These are phyloP conservation scores for Megaceryle alcyon DNA, from an alignment of 2,797 vertebrate genomes.

Conservation along the genomic window DNA sequence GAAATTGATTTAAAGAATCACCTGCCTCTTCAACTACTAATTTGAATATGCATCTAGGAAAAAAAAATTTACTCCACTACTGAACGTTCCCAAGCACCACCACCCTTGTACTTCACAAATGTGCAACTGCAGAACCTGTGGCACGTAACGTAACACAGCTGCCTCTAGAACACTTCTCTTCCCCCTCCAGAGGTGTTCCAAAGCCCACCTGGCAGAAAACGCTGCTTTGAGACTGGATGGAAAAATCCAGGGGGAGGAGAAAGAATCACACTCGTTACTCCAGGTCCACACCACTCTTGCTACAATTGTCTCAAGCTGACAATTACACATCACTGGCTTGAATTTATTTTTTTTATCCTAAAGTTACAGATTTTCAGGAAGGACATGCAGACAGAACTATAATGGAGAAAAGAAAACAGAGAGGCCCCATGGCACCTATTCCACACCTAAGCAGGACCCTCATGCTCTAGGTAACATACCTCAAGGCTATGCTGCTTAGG, in stretches of 20 bases:
- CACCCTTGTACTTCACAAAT: not conserved
- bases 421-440: not conserved
- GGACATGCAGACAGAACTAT: fast-evolving
- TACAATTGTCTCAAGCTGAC: not conserved
- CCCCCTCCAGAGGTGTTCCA: not conserved
- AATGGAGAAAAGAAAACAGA: not conserved
- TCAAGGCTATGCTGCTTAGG: not conserved
- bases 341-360: not conserved
- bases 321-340: fast-evolving
- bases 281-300: not conserved
- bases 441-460: not conserved
- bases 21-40: not conserved
- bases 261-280: not conserved
- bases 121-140: not conserved
- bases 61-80: fast-evolving
- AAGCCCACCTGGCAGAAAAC: not conserved
- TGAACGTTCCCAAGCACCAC: not conserved
- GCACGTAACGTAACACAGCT: fast-evolving
- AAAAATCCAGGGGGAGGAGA: too few species aligned
- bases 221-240: too few species aligned
- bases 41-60: not conserved
- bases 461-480: fast-evolving
- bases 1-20: not conserved
- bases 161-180: not conserved
- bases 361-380: not conserved